Evolutionary conservation across 1,140 invertebrate species (phyloP), one percentile per base, ranked within the genome.

Genomic region (Archivesica marissinica): DNA sequence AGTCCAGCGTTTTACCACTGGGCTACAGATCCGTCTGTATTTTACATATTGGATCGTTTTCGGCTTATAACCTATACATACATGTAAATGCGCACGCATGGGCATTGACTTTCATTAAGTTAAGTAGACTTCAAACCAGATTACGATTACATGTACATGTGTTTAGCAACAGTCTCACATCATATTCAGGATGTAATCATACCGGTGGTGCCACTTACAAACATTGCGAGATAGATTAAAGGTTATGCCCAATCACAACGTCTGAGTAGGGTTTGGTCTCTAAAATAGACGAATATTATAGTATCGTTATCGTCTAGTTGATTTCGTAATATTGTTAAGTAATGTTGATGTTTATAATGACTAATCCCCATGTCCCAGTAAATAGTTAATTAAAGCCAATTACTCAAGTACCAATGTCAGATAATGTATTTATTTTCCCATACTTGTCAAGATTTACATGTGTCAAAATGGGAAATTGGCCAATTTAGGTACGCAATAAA

Each of bases 321-420:
- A 33, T 28, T 66, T 52, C 68, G 50, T 33, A 47, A 52, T 72
- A 72, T 72, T 30, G 41, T 47, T 25, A 50, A 50, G 35, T 72
- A 47, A 33, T 52, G 25, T 47, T 35, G 1, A 50, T 15, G 68
- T 72, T 72, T 52, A 33, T 47, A 50, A n/a, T 28, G 39, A 50
- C 44, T 72, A 72, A 72, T 52, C 68, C 44, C 3, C 13, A 7
- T 23, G 41, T 72, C 44, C 50, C n/a, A 52, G 41, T 72, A 72
- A 72, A 72, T 72, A 72, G 68, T 72, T 50, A 72, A 72, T 72
- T 72, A 50, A 72, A 50, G 41, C 50, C 44, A 72, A 72, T 72
- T 47, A 66, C 66, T 47, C 25, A 70, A 70, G 66, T 70, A 47
- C 47, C 66, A 70, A 70, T 70, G 38, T 70, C 30, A 47, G n/a